phyloP scores from a whole-genome alignment of 2,113 vertebrate species.

The Chaenocephalus aceratus region DNA sequence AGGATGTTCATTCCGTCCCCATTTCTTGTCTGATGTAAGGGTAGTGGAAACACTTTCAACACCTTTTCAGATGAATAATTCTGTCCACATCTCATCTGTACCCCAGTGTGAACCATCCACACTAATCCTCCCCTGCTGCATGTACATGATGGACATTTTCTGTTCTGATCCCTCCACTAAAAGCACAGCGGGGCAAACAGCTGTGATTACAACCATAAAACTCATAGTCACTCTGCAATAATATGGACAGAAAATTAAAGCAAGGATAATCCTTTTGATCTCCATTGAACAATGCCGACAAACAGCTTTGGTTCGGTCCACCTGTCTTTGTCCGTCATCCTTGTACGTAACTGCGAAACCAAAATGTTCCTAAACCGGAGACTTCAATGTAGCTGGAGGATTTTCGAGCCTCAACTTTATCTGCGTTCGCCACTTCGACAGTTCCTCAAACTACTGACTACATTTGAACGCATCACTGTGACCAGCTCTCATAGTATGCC shows the following conservation, averaged over 20 bases:
- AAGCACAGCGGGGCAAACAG: conserved; percentile 15
- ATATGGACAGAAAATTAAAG: conserved; percentile 7
- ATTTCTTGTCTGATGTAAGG: conserved; percentile 7
- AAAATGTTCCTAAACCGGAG: no score
- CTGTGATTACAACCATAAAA: conserved; percentile 32
- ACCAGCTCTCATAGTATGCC: no score
- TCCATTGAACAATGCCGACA: no score
- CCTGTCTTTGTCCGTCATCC: no score
- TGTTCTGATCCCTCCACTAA: neutral
- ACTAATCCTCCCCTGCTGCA: conserved; percentile 3
- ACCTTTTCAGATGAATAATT: neutral
- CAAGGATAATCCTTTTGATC: neutral
- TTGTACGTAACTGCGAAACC: no score
- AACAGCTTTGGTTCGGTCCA: no score
- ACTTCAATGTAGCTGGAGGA: no score
- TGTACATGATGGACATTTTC: neutral
- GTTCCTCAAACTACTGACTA: no score
- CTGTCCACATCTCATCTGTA: neutral
- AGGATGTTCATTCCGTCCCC: neutral
- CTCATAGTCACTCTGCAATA: neutral
- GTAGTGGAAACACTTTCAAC: neutral
- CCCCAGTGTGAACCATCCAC: neutral
- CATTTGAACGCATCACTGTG: no score
- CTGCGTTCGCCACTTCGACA: no score
- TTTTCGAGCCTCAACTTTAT: no score